Evolutionary conservation across 1,140 invertebrate species (phyloP).

Genomic region (Triops longicaudatus): DNA sequence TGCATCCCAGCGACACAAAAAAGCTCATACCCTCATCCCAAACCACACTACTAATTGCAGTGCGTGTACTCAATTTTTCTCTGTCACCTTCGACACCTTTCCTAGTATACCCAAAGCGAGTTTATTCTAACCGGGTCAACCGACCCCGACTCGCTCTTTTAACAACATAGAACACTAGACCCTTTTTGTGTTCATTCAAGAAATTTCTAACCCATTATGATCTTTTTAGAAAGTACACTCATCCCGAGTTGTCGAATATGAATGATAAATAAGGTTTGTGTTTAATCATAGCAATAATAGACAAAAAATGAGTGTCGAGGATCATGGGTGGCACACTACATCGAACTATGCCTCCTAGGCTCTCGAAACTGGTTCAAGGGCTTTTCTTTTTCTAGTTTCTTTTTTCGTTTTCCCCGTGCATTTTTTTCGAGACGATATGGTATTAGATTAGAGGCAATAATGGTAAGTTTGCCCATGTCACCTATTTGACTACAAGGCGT

Average conservation of each 20-base stretch:
- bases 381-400: conserved; percentile 19
- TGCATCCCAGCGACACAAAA: not conserved
- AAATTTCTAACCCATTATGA: too few relatives aligned
- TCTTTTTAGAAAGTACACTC: too few relatives aligned
- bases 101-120: not conserved
- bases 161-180: too few relatives aligned
- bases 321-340: not conserved
- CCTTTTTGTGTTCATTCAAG: too few relatives aligned
- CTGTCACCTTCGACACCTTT: conserved; percentile 8
- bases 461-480: not conserved
- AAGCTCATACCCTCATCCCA: not conserved
- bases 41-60: conserved; percentile 2
- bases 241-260: too few relatives aligned
- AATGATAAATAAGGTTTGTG: not conserved
- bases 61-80: conserved; percentile 12
- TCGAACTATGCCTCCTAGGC: not conserved
- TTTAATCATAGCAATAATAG: not conserved
- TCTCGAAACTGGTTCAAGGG: not conserved
- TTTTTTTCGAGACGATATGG: not conserved
- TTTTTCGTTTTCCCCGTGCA: not conserved
- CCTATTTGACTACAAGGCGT: not conserved
- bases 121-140: not conserved
- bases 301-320: not conserved
- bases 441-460: too few relatives aligned
- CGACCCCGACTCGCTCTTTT: not conserved